Percentiles rank a stretch among this genome's conserved stretches.
Conservation (phyloP, 2,113 vertebrate genomes). For the Raja brachyura region DNA sequence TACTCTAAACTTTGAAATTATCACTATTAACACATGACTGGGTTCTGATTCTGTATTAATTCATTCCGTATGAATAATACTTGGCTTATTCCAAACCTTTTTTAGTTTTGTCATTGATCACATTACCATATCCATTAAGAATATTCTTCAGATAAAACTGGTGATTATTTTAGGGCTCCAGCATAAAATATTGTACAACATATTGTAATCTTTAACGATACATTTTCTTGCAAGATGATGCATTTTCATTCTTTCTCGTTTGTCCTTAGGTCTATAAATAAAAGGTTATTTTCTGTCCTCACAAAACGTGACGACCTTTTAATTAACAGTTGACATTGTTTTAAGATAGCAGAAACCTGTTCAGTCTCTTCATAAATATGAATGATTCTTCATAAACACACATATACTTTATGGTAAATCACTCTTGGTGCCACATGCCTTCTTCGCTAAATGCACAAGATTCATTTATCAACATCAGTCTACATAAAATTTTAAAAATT, state of each 20-base stretch:
- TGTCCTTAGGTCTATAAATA: neutral
- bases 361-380: neutral
- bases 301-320: neutral
- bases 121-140: neutral
- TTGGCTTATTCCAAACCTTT: neutral
- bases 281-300: neutral
- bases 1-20: neutral
- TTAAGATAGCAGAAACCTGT: conserved; percentile 1
- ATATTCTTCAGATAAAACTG: neutral
- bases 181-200: neutral
- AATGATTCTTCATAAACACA: neutral
- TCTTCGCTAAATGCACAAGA: neutral
- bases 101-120: conserved; percentile 21
- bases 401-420: neutral
- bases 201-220: no score
- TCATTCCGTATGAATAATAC: neutral
- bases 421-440: neutral
- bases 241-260: neutral
- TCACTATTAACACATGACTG: neutral
- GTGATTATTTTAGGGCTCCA: neutral
- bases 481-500: neutral
- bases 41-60: neutral
- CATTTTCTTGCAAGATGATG: neutral
- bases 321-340: neutral
- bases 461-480: neutral